These are phyloP conservation scores for Bradysia coprophila DNA, from an alignment of 1,140 invertebrate genomes.

Conservation along the genomic window DNA sequence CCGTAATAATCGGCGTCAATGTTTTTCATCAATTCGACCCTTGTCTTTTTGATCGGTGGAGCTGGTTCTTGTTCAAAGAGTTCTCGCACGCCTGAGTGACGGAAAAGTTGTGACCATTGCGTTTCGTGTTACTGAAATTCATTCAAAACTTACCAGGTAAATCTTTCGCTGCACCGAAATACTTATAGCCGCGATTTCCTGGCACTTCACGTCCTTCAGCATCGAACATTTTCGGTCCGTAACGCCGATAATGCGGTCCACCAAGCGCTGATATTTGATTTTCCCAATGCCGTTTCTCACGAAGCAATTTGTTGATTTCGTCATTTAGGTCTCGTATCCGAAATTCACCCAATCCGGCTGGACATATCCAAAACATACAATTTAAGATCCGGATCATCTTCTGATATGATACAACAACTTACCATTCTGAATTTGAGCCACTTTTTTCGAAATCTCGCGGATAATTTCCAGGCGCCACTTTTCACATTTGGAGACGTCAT, in stretches of 20 bases:
- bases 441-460: constrained; percentile 92
- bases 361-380: constrained; percentile 10
- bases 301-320: constrained; percentile 94
- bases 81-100: constrained; percentile 92
- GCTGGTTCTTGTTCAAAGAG: constrained; percentile 93
- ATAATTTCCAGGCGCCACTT: constrained; percentile 95
- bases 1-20: constrained; percentile 98
- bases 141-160: too few relatives aligned
- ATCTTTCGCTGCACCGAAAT: constrained; percentile 98
- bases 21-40: constrained; percentile 93
- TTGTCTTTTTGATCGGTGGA: constrained; percentile 69
- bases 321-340: constrained; percentile 95
- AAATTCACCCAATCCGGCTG: constrained; percentile 94
- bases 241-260: constrained; percentile 83
- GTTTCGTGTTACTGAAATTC: too few relatives aligned
- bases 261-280: constrained; percentile 87
- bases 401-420: constrained; percentile 6
- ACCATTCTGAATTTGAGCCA: constrained; percentile 98
- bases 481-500: constrained; percentile 74
- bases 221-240: constrained; percentile 88
- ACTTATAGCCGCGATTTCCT: constrained; percentile 96
- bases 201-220: constrained; percentile 94
- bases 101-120: too few relatives aligned
- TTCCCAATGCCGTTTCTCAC: constrained; percentile 96
- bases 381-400: background rate